phyloP scores from a whole-genome alignment of 2,888 invertebrate species.

The Pheosia tremula region DNA sequence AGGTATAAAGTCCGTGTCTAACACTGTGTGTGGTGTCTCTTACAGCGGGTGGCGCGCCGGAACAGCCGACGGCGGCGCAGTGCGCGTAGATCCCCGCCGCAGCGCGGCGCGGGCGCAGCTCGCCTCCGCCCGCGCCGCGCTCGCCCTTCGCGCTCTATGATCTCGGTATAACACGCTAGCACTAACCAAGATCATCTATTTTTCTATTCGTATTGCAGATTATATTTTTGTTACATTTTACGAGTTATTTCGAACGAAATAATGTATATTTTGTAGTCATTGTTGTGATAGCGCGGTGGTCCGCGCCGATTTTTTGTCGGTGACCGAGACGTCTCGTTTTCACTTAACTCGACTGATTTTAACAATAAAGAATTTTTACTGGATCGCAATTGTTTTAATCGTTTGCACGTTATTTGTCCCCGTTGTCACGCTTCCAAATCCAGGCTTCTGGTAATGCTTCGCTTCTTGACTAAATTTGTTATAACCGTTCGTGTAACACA shows the following conservation, averaged over 20 bases:
- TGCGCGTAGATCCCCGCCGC: slow-evolving; percentile 78
- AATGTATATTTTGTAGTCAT: slow-evolving; percentile 64
- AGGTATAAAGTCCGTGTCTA: slow-evolving; percentile 79
- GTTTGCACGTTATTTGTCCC: slow-evolving; percentile 67
- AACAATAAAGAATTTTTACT: slow-evolving; percentile 76
- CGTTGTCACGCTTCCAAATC: slow-evolving; percentile 63
- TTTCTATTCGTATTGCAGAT: slow-evolving; percentile 63
- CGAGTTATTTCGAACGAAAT: slow-evolving; percentile 64
- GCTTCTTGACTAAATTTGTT: slow-evolving; percentile 64
- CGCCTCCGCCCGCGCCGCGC: slow-evolving; percentile 61
- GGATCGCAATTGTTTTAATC: slow-evolving; percentile 77
- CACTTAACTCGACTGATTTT: slow-evolving; percentile 81
- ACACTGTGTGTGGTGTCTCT: slow-evolving; percentile 84
- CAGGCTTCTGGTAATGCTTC: slow-evolving; percentile 75
- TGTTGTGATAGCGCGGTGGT: slow-evolving; percentile 68
- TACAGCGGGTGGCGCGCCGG: slow-evolving; percentile 83
- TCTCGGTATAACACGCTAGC: slow-evolving; percentile 81
- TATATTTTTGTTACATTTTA: slow-evolving; percentile 64
- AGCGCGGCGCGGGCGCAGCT: slow-evolving; percentile 52
- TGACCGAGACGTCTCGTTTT: slow-evolving; percentile 75
- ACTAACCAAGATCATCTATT: slow-evolving; percentile 78
- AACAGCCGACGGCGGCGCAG: slow-evolving; percentile 84
- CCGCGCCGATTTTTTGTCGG: slow-evolving; percentile 59
- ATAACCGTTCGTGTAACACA: slow-evolving; percentile 48
- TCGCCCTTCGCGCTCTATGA: slow-evolving; percentile 71